Evolutionary conservation across 2,113 vertebrate species (phyloP).

Genomic region (Asarcornis scutulata): DNA sequence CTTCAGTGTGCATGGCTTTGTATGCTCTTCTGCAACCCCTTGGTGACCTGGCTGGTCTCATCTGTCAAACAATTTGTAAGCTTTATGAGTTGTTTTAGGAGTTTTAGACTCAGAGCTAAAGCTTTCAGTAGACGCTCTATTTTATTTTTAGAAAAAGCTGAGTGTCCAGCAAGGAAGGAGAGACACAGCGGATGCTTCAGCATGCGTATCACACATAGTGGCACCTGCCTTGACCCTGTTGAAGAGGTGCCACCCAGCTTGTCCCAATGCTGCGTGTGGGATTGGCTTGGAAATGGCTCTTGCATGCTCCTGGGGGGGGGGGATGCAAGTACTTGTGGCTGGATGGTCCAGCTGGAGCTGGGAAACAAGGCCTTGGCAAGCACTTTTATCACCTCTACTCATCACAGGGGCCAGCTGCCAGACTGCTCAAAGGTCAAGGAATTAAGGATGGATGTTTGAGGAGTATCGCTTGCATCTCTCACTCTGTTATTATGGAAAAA

Average conservation of each 20-base stretch:
- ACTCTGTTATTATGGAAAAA: background rate
- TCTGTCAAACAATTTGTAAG: background rate
- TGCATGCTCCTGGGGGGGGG: fast-evolving
- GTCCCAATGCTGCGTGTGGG: background rate
- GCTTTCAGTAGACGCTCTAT: background rate
- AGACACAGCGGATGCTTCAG: background rate
- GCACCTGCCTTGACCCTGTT: background rate
- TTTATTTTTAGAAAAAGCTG: background rate
- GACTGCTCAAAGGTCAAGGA: conserved; percentile 15
- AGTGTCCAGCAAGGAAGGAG: fast-evolving
- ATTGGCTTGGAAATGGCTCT: background rate
- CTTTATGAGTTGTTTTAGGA: background rate
- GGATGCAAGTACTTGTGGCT: background rate
- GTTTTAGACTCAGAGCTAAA: background rate
- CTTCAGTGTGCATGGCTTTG: background rate
- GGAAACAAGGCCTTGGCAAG: conserved; percentile 18
- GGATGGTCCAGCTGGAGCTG: background rate
- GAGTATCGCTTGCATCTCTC: background rate
- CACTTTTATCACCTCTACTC: background rate
- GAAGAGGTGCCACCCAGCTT: background rate
- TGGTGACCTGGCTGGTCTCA: background rate
- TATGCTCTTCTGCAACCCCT: background rate
- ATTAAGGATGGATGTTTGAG: background rate
- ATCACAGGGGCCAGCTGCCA: background rate
- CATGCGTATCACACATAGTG: background rate